A percentile compares a stretch with the other conserved stretches of the same genome.
These are phyloP conservation scores for Picus viridis DNA, from an alignment of 2,797 vertebrate genomes.

Conservation along the genomic window DNA sequence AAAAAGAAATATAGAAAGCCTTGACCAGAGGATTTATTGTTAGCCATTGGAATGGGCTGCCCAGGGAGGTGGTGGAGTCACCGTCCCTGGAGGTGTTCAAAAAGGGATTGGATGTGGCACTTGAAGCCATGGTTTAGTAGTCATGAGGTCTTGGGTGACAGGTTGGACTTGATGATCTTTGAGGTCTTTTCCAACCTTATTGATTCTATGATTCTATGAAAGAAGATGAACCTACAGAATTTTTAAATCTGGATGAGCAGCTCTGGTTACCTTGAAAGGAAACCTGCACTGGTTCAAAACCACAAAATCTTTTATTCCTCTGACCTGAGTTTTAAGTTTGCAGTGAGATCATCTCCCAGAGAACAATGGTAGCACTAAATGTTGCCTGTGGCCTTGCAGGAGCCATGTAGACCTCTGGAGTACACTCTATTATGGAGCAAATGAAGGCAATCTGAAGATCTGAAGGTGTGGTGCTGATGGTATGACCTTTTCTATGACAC, in stretches of 20 bases:
- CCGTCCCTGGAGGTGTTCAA: no score
- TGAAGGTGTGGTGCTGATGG: neutral
- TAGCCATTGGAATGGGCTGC: no score
- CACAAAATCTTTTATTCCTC: neutral
- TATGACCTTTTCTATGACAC: neutral
- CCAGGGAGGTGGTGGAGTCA: no score
- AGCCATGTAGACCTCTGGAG: neutral
- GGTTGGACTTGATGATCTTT: no score
- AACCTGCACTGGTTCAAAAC: neutral
- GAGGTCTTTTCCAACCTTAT: no score
- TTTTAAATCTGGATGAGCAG: neutral
- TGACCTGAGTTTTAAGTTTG: neutral
- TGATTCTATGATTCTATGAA: neutral
- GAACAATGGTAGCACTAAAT: neutral
- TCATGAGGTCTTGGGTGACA: no score
- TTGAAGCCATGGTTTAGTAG: no score
- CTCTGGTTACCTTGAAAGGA: neutral
- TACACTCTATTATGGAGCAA: accelerated
- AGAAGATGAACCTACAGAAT: neutral
- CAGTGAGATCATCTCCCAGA: neutral
- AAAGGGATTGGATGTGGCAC: no score
- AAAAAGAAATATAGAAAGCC: neutral
- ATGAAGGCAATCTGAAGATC: neutral
- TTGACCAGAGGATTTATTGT: neutral
- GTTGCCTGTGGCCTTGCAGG: neutral